Percentiles rank a stretch among this genome's conserved stretches.
These are phyloP conservation scores for Lycia hirtaria DNA, from an alignment of 2,888 invertebrate genomes.

Conservation along the genomic window DNA sequence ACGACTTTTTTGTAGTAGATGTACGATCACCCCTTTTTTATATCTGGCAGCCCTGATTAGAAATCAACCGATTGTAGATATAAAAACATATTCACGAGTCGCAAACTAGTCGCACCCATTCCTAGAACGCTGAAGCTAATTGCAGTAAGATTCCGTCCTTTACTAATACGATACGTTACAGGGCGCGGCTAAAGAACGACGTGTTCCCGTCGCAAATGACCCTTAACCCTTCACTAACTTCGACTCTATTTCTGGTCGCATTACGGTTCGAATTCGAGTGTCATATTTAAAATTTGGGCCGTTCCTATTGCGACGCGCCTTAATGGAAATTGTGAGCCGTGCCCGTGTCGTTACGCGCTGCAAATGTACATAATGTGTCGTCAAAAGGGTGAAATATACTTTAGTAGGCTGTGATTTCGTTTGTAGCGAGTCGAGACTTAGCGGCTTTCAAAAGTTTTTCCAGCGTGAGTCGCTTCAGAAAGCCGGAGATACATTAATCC, in stretches of 20 bases:
- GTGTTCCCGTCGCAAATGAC: slow-evolving; percentile 57
- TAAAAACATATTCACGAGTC: slow-evolving; percentile 51
- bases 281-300: slow-evolving; percentile 59
- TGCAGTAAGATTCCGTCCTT: slow-evolving; percentile 83
- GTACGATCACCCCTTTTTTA: no score
- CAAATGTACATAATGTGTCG: slow-evolving; percentile 84
- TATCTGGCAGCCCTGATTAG: no score
- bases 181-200: slow-evolving; percentile 63
- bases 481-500: slow-evolving; percentile 47
- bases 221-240: slow-evolving; percentile 38
- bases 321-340: slow-evolving; percentile 84
- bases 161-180: slow-evolving; percentile 83
- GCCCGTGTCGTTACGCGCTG: slow-evolving; percentile 83
- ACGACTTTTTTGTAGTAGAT: no score
- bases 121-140: slow-evolving; percentile 81
- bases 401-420: slow-evolving; percentile 80
- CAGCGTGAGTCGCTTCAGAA: slow-evolving; percentile 68
- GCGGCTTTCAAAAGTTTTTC: slow-evolving; percentile 76
- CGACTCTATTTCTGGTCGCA: slow-evolving; percentile 38
- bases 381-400: slow-evolving; percentile 85
- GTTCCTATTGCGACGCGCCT: slow-evolving; percentile 63
- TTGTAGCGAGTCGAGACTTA: slow-evolving; percentile 65
- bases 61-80: background rate
- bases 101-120: slow-evolving; percentile 55
- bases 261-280: slow-evolving; percentile 60